phyloP scores from a whole-genome alignment of 2,888 invertebrate species.

The Belgica antarctica region DNA sequence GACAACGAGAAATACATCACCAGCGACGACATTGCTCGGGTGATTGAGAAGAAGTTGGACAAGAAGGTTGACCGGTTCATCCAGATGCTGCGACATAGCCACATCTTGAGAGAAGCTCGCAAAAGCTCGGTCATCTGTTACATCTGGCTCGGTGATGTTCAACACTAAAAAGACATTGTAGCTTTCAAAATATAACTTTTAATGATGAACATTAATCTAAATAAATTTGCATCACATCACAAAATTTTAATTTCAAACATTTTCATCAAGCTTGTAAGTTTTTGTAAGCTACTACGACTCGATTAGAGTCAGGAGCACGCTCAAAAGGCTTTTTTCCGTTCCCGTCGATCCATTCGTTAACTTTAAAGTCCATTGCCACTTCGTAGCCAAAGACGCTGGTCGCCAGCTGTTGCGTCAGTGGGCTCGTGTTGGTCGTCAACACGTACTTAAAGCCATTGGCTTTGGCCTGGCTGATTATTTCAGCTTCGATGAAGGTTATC shows the following conservation, averaged over 20 bases:
- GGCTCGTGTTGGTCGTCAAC: background rate
- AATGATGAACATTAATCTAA: too few relatives aligned
- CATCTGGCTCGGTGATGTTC: too few relatives aligned
- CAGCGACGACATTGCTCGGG: constrained; percentile 49
- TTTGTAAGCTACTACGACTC: background rate
- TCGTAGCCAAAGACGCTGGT: too few relatives aligned
- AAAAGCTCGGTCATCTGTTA: constrained; percentile 49
- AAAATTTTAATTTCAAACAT: too few relatives aligned
- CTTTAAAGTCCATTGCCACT: background rate
- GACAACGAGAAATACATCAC: constrained; percentile 48
- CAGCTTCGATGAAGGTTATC: too few relatives aligned
- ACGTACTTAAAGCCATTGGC: too few relatives aligned
- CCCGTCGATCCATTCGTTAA: background rate
- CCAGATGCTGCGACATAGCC: constrained; percentile 49
- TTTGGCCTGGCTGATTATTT: too few relatives aligned
- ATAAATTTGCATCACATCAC: too few relatives aligned
- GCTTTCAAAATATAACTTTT: too few relatives aligned
- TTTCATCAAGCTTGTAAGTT: background rate
- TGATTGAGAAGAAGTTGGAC: constrained; percentile 47
- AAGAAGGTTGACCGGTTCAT: constrained; percentile 49
- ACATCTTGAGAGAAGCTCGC: constrained; percentile 49
- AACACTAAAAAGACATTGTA: too few relatives aligned
- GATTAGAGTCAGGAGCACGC: background rate
- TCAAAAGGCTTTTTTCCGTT: background rate
- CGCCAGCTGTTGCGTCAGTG: too few relatives aligned